Conservation (phyloP, 1,140 invertebrate genomes). For the Bradysia coprophila region DNA sequence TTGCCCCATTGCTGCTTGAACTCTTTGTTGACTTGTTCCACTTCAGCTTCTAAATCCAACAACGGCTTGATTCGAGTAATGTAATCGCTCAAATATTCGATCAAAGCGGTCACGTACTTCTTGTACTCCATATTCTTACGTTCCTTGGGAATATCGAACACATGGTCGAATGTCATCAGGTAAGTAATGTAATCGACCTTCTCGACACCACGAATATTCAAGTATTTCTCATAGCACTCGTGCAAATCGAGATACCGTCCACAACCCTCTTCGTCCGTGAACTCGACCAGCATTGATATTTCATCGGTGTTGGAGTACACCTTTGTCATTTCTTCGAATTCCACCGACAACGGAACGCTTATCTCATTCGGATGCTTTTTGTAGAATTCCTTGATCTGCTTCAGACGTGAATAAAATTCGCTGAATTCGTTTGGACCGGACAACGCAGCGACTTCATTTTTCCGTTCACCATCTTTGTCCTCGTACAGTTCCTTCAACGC, state of each 20-base stretch:
- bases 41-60: constrained; percentile 61
- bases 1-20: constrained; percentile 78
- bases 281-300: constrained; percentile 63
- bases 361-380: constrained; percentile 91
- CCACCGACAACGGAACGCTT: constrained; percentile 87
- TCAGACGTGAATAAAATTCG: constrained; percentile 88
- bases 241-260: constrained; percentile 98
- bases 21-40: constrained; percentile 60
- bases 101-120: constrained; percentile 65
- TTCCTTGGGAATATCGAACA: constrained; percentile 91
- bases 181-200: constrained; percentile 96
- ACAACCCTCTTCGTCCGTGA: constrained; percentile 99
- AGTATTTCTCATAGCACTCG: constrained; percentile 87
- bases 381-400: constrained; percentile 93
- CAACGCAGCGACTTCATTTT: constrained; percentile 84
- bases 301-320: constrained; percentile 20
- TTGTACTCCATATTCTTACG: constrained; percentile 86
- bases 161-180: constrained; percentile 81
- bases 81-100: constrained; percentile 67
- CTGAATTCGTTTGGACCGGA: constrained; percentile 96
- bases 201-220: constrained; percentile 94
- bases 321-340: constrained; percentile 90
- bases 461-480: constrained; percentile 88
- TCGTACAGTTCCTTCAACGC: constrained; percentile 84
- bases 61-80: constrained; percentile 78